These are phyloP conservation scores for Polia nebulosa DNA, from an alignment of 2,888 invertebrate species.

Conservation along the genomic window DNA sequence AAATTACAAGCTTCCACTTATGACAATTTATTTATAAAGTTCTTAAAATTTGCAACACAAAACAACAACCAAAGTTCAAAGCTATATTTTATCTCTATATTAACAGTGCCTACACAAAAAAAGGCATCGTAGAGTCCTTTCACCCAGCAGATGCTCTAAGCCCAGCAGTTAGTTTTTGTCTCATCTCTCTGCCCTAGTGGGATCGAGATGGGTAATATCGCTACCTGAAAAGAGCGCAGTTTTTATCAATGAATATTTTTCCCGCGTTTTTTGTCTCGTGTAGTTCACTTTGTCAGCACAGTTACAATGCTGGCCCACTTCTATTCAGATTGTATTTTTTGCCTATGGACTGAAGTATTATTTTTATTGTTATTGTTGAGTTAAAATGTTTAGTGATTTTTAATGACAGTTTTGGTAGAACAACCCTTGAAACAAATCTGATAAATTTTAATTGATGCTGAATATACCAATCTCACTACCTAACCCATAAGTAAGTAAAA, in stretches of 20 bases:
- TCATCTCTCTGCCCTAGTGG: not conserved
- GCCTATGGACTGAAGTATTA: not conserved
- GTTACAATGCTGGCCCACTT: not conserved
- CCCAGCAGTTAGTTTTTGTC: constrained; percentile 21
- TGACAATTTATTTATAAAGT: too few species aligned
- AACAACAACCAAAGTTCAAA: not conserved
- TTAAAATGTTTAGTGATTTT: not conserved
- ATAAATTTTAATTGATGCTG: constrained; percentile 3
- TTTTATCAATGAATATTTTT: constrained; percentile 11
- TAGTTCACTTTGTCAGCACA: not conserved
- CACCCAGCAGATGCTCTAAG: too few species aligned
- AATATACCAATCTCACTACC: not conserved
- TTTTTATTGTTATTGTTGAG: not conserved
- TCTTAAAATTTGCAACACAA: too few species aligned
- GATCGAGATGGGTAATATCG: constrained; percentile 9
- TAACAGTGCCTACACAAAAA: too few species aligned
- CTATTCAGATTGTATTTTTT: not conserved
- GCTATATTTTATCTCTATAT: not conserved
- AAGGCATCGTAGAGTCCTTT: not conserved
- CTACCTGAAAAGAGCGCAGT: constrained; percentile 6
- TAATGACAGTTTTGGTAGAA: too few species aligned
- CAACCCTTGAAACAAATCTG: not conserved
- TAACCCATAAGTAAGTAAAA: not conserved
- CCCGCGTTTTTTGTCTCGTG: constrained; percentile 22
- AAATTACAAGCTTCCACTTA: too few species aligned